Percentiles rank a stretch among this genome's conserved stretches.
Conservation (phyloP, 2,797 vertebrate species). For the Typhlichthys eigenmanni region DNA sequence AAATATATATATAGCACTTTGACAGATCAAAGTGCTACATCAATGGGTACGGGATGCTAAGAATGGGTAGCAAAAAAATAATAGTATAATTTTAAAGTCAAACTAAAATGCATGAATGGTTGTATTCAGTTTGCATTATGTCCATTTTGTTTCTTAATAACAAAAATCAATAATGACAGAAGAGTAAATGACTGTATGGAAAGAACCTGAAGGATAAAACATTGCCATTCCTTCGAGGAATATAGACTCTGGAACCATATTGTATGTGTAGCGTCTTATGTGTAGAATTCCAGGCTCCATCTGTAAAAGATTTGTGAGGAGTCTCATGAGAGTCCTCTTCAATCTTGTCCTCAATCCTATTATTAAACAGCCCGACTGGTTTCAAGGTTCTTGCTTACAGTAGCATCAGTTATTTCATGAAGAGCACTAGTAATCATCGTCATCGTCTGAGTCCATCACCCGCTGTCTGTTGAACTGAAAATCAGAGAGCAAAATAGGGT, state of each 20-base stretch:
- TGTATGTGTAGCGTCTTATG: background rate
- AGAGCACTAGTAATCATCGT: slow-evolving; percentile 79
- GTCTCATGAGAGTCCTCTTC: slow-evolving; percentile 40
- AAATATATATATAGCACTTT: slow-evolving; percentile 22
- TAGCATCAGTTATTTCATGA: slow-evolving; percentile 17
- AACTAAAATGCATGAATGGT: slow-evolving; percentile 31
- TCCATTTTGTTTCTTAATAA: slow-evolving; percentile 37
- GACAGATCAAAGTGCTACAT: slow-evolving; percentile 35
- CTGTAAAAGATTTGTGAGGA: slow-evolving; percentile 36
- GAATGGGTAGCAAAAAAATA: slow-evolving; percentile 13
- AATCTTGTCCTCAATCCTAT: slow-evolving; percentile 23
- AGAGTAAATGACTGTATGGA: slow-evolving; percentile 22
- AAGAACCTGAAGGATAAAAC: slow-evolving; percentile 29
- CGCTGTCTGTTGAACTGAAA: slow-evolving; percentile 92
- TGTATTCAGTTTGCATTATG: slow-evolving; percentile 33
- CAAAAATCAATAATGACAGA: slow-evolving; percentile 28
- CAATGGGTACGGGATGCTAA: slow-evolving; percentile 17
- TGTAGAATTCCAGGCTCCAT: slow-evolving; percentile 43
- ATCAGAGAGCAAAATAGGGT: slow-evolving; percentile 23
- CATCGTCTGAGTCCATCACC: slow-evolving; percentile 98
- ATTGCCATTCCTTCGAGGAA: slow-evolving; percentile 38
- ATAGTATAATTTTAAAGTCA: slow-evolving; percentile 29
- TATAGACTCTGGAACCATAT: slow-evolving; percentile 47
- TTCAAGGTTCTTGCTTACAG: slow-evolving; percentile 14
- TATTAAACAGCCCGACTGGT: slow-evolving; percentile 21